Evolutionary conservation across 2,797 vertebrate species (phyloP), one percentile per base, ranked within the genome.

Genomic region (Octomys mimax): DNA sequence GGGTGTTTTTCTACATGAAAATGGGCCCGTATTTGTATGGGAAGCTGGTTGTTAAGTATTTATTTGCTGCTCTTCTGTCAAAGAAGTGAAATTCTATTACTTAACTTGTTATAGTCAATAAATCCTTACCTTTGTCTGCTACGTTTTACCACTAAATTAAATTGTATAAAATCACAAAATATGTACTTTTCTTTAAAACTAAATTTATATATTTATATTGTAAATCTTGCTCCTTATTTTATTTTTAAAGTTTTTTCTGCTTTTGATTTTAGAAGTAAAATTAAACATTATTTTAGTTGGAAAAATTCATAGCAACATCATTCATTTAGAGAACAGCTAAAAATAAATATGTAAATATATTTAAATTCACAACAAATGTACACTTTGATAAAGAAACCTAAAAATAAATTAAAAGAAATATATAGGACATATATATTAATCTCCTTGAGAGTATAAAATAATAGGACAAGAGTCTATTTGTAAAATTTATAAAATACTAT

Each of bases 21-120:
- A 97, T 97, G 96, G 96, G 97, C 98, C 98, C 96, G 97, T 97
- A 97, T 98, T 98, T 98, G 94, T 98, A 96, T 57, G 94, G 87
- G 97, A 97, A 98, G 98, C 98, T 71, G 96, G 95, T 98, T 98
- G 97, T 95, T 98, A 98, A 97, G 98, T 97, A 98, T 98, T 98
- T 98, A 96, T 98, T 98, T 98, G 95, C 97, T 94, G 97, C 93
- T 97, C 97, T 92, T 98, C 97, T 98, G 95, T 97, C 98, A 98
- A 98, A 98, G 96, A 98, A 98, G 97, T 98, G 98, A 96, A 98
- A 98, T 98, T 97, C 97, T 98, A 97, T 97, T 98, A 98, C 95
- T 98, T 98, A 96, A 98, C 98, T 98, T 98, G 97, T 98, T 98
- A 98, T 98, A 97, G 95, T 98, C 98, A 98, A 98, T 98, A 98